phyloP scores from a whole-genome alignment of 2,888 invertebrate genomes.

The Sthenelais limicola region DNA sequence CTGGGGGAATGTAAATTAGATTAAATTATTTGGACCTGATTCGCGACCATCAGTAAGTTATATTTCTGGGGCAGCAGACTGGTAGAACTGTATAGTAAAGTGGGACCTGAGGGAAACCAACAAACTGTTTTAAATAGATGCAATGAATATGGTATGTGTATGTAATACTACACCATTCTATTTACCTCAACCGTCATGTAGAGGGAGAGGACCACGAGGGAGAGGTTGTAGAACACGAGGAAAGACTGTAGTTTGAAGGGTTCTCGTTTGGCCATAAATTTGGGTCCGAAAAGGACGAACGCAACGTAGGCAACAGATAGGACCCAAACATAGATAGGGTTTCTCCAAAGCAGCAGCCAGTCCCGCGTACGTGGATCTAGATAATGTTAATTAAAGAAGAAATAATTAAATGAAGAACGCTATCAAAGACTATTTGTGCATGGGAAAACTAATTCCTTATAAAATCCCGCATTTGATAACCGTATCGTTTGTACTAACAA shows the following conservation, averaged over 20 bases:
- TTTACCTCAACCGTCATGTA: conserved; percentile 86
- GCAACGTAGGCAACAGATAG: conserved; percentile 62
- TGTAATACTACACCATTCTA: not conserved
- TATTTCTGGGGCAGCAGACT: too few species aligned
- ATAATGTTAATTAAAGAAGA: not conserved
- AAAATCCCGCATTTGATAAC: too few species aligned
- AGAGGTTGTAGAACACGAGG: conserved; percentile 87
- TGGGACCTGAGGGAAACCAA: too few species aligned
- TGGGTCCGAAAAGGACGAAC: conserved; percentile 84
- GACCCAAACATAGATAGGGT: conserved; percentile 66
- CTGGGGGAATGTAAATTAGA: too few species aligned
- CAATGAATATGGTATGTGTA: not conserved
- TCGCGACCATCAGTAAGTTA: too few species aligned
- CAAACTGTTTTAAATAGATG: too few species aligned
- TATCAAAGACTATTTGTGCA: not conserved
- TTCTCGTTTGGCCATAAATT: conserved; percentile 83
- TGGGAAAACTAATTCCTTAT: not conserved
- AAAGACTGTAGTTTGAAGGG: conserved; percentile 84
- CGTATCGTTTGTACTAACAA: too few species aligned
- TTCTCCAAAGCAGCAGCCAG: conserved; percentile 65
- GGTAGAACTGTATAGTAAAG: too few species aligned
- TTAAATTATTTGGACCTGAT: too few species aligned
- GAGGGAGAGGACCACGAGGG: conserved; percentile 86
- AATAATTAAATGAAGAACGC: not conserved
- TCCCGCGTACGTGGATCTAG: conserved; percentile 69